Base-by-base conservation (phyloP, 2,113 vertebrate species). In the Leucopsar rothschildi region DNA sequence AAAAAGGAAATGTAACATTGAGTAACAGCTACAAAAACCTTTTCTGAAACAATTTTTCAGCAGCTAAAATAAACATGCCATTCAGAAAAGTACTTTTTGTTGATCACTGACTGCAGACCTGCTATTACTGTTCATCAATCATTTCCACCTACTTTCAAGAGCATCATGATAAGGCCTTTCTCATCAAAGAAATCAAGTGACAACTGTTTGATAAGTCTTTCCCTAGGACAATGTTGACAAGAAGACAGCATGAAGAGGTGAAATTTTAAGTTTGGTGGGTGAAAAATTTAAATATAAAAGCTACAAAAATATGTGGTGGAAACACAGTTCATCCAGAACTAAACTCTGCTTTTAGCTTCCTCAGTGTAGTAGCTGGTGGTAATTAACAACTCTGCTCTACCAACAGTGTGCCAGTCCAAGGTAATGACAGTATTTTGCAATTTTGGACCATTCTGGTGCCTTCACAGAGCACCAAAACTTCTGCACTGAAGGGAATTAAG, bases 91-190 rank as follows among this genome's bases (percentile, higher is more conserved):
- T 55, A 35, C 60, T 56, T 94, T 73, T 80, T 96, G 92, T 93
- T 97, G 93, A 85, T 96, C 70, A n/a, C 12, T 60, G 40, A 63
- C 24, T 78, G 81, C 64, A 96, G 79, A 94, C 83, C 92, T 96
- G 87, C 81, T 95, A 96, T 92, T 94, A 96, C 80, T 77, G 45
- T 53, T 92, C 76, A 61, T 78, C 85, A 93, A 23, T 96, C 95
- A 96, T 85, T 96, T 69, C 80, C 87, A 93, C 63, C 83, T 88
- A 86, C 84, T 81, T 93, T 69, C 90, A 90, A 96, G 92, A 88
- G 47, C 65, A 79, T 70, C 77, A 56, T 19, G 79, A 39, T 70
- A 93, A 90, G 20, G 59, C 40, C 50, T 84, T 86, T 95, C 82
- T 93, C 72, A 88, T 72, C 76, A 95, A 72, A 93, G 63, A 81